These are phyloP conservation scores for Rhingia campestris DNA, from an alignment of 2,888 invertebrate genomes.

Conservation along the genomic window DNA sequence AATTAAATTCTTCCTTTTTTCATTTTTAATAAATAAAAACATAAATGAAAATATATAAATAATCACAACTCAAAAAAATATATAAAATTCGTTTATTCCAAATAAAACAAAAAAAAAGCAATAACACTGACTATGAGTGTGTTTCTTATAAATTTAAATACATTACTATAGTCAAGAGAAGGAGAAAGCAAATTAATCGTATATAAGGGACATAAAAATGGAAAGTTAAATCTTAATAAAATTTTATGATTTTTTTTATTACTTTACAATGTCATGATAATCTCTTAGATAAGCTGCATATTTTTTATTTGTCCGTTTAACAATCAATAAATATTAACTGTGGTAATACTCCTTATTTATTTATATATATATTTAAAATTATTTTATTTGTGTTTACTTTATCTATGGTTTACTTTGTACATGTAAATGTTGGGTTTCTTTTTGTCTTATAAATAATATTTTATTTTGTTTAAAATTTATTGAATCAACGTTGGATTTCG, in stretches of 20 bases:
- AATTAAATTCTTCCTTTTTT: constrained; percentile 58
- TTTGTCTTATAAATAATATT: constrained; percentile 25
- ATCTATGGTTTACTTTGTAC: constrained; percentile 73
- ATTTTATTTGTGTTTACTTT: constrained; percentile 35
- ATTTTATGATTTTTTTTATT: constrained; percentile 4
- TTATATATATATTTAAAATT: constrained; percentile 37
- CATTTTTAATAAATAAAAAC: constrained; percentile 46
- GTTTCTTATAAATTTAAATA: neutral
- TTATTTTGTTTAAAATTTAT: constrained; percentile 11
- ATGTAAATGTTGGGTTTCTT: constrained; percentile 43
- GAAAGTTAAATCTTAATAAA: neutral
- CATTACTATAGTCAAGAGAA: too few relatives aligned
- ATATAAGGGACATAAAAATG: neutral
- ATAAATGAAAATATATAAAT: constrained; percentile 40
- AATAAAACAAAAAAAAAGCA: constrained; percentile 29
- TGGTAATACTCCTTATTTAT: constrained; percentile 65
- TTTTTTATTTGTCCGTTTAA: constrained; percentile 63
- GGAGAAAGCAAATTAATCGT: too few relatives aligned
- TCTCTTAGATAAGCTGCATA: constrained; percentile 48
- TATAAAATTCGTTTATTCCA: constrained; percentile 2
- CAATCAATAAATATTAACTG: constrained; percentile 75
- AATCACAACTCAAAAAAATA: constrained; percentile 67
- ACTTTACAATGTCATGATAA: constrained; percentile 22
- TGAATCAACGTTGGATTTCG: constrained; percentile 50
- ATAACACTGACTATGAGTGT: neutral